Percentiles rank a stretch among this genome's conserved stretches.
These are phyloP conservation scores for Branchinecta sandiegonensis DNA, from an alignment of 2,888 invertebrate species.

Conservation along the genomic window DNA sequence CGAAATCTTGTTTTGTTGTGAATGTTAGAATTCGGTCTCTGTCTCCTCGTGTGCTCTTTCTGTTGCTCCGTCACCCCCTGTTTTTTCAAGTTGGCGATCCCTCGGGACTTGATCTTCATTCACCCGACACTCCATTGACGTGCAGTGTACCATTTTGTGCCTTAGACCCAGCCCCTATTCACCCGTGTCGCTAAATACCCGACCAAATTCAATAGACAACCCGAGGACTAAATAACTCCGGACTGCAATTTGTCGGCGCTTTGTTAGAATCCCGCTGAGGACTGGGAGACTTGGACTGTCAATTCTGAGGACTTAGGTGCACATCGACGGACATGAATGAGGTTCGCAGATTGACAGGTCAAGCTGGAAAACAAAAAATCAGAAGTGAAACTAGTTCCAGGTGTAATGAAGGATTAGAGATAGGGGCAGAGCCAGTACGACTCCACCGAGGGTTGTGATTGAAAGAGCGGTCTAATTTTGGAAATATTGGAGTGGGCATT, in stretches of 20 bases:
- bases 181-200: slow-evolving; percentile 12
- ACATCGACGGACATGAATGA: slow-evolving; percentile 2
- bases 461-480: no score
- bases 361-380: slow-evolving; percentile 10
- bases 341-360: slow-evolving; percentile 7
- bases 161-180: background rate
- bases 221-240: slow-evolving; percentile 14
- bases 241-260: slow-evolving; percentile 7
- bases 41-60: no score
- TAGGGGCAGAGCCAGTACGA: no score
- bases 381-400: slow-evolving; percentile 9
- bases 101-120: background rate
- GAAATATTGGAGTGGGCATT: no score
- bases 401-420: background rate
- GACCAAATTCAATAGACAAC: slow-evolving; percentile 12
- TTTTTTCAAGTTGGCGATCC: no score
- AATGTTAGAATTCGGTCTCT: no score
- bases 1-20: no score
- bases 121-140: slow-evolving; percentile 12
- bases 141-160: slow-evolving; percentile 16
- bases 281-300: slow-evolving; percentile 8
- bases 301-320: slow-evolving; percentile 10
- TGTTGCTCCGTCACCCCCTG: no score
- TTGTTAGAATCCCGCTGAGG: slow-evolving; percentile 13
- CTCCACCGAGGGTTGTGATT: no score